A percentile compares a stretch with the other conserved stretches of the same genome.
Conservation (phyloP, 2,113 vertebrate species). For the Dolichallabes microphthalmus region DNA sequence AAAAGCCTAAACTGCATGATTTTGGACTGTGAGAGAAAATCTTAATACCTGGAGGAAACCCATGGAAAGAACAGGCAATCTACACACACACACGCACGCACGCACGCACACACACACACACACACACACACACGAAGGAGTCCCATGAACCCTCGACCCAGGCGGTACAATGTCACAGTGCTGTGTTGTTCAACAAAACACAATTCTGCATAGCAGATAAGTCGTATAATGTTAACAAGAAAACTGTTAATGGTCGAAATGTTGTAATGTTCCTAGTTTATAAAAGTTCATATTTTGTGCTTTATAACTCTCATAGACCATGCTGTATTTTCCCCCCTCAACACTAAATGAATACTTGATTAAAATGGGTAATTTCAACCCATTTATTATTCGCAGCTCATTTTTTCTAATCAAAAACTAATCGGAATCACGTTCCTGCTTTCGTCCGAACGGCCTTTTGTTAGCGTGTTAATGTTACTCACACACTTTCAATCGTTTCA, state of each 20-base stretch:
- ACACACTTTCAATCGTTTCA: conserved; percentile 13
- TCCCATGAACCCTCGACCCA: too few relatives aligned
- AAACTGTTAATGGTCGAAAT: not conserved
- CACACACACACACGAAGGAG: too few relatives aligned
- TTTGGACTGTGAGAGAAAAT: too few relatives aligned
- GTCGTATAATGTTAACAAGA: not conserved
- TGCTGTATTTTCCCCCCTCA: not conserved
- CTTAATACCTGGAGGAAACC: too few relatives aligned
- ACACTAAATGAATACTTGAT: not conserved
- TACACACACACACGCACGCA: too few relatives aligned
- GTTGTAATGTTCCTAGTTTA: not conserved
- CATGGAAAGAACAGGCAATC: too few relatives aligned
- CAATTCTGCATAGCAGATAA: not conserved
- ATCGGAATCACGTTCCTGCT: conserved; percentile 36
- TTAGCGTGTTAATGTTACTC: conserved; percentile 13
- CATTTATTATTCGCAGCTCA: conserved; percentile 21
- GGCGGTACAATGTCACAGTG: too few relatives aligned
- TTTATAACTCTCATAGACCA: not conserved
- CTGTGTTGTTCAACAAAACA: not conserved
- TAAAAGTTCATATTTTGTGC: not conserved
- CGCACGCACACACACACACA: too few relatives aligned
- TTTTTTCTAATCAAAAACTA: conserved; percentile 47
- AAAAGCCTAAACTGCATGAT: too few relatives aligned
- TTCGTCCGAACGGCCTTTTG: not conserved
- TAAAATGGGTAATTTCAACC: conserved; percentile 3